Conservation (phyloP, 1,140 invertebrate genomes). For the Drosophila tani region DNA sequence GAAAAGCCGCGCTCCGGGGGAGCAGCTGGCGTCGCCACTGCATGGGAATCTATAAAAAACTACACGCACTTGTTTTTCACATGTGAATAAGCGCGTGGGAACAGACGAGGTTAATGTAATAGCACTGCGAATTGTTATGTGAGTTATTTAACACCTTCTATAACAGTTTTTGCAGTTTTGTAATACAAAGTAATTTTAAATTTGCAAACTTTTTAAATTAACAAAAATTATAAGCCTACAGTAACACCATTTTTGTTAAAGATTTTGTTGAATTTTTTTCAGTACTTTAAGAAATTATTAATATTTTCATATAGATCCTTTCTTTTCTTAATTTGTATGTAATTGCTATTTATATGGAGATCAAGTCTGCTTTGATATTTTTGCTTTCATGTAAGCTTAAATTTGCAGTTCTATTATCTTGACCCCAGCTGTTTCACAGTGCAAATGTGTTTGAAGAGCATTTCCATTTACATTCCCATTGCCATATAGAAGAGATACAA, state of each 20-base stretch:
- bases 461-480: constrained; percentile 6
- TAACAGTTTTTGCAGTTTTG: no score
- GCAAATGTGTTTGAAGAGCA: constrained; percentile 11
- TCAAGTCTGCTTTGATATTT: no score
- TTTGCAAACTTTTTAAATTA: no score
- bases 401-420: background rate
- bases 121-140: background rate
- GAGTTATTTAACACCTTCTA: no score
- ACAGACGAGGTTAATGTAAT: constrained; percentile 5
- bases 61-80: constrained; percentile 58
- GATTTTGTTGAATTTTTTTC: no score
- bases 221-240: no score
- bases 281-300: no score
- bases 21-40: constrained; percentile 42
- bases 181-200: no score
- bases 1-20: constrained; percentile 54
- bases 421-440: background rate
- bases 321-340: no score
- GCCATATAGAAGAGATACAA: constrained; percentile 5
- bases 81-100: constrained; percentile 17
- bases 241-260: no score
- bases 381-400: background rate
- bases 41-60: constrained; percentile 66
- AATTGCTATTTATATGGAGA: no score
- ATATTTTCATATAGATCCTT: no score